Evolutionary conservation across 2,797 vertebrate genomes (phyloP), one percentile per base, ranked within the genome.

Genomic region (Premnoplex brunnescens): DNA sequence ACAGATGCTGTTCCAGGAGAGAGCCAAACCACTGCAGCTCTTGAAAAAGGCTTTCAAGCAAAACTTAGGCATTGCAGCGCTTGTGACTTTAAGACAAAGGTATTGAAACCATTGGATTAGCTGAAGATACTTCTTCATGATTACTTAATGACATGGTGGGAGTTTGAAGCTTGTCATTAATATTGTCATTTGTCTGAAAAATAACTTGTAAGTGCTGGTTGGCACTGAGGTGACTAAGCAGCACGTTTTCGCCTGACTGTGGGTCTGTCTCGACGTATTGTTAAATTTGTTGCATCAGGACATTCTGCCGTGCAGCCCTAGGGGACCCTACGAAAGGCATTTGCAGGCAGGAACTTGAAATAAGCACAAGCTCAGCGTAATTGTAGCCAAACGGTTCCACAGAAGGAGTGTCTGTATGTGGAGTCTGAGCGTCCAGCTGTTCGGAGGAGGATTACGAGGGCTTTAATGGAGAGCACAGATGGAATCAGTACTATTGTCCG

Each of bases 381-480:
- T 86, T 95, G 94, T 96, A 94, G 84, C 93, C 94, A 93, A 80
- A 69, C 10, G 3, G 88, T 93, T 94, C 95, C 86, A 80, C 82
- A 93, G 92, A 92, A 98, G 92, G 89, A 94, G 89, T 66, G 91
- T 76, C 66, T 94, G 78, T 85, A 72, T 66, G 83, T 68, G 90
- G 85, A 96, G 96, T 94, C 88, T 23, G 43, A 96, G 91, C 30
- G 85, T 97, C 96, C 98, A 98, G 97, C 98, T 98, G 97, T 98
- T 98, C 96, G 15, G 88, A 84, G 97, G 80, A 96, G 98, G 97
- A 98, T 98, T 98, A 98, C 43, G 87, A 89, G 95, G 97, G 95
- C 82, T 97, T 98, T 98, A 97, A 97, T 97, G 96, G 96, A 97
- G 97, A 97, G 97, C 97, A 95, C 98, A 98, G 97, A 98, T 98